phyloP scores from a whole-genome alignment of 2,888 invertebrate species.

The Petrolisthes manimaculis region DNA sequence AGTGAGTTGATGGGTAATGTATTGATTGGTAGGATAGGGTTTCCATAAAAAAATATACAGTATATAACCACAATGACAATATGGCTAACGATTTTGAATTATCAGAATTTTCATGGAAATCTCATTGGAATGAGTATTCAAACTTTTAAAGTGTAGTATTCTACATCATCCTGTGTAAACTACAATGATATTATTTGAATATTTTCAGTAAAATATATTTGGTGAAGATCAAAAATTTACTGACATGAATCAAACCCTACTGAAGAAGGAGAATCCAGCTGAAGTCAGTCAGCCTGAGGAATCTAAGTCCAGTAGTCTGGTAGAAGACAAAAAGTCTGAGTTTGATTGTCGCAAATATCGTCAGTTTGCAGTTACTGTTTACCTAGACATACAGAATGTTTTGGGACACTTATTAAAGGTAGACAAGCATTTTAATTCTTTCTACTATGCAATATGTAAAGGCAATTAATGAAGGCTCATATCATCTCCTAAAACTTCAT shows the following conservation, averaged over 20 bases:
- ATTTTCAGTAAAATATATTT: conserved; percentile 88
- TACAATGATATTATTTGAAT: not conserved
- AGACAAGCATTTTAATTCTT: conserved; percentile 31
- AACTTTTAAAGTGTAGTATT: not conserved
- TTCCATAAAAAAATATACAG: not conserved
- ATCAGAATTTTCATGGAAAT: too few species aligned
- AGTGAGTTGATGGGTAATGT: conserved; percentile 67
- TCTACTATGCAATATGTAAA: not conserved
- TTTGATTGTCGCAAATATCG: conserved; percentile 89
- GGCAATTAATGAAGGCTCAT: too few species aligned
- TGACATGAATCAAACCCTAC: conserved; percentile 77
- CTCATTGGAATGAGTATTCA: not conserved
- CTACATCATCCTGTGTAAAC: not conserved
- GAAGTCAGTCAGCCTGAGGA: conserved; percentile 35
- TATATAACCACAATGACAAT: not conserved
- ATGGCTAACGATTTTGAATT: too few species aligned
- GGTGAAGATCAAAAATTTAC: conserved; percentile 95
- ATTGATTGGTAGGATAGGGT: not conserved
- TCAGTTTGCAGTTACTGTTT: conserved; percentile 91
- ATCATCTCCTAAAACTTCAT: too few species aligned
- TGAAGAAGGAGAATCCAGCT: conserved; percentile 40
- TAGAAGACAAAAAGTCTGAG: conserved; percentile 47
- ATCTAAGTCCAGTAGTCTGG: conserved; percentile 43
- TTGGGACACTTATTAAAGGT: conserved; percentile 92
- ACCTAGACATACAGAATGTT: conserved; percentile 93